Conservation (phyloP, 2,113 vertebrate genomes). For the Tetraodon nigroviridis region DNA sequence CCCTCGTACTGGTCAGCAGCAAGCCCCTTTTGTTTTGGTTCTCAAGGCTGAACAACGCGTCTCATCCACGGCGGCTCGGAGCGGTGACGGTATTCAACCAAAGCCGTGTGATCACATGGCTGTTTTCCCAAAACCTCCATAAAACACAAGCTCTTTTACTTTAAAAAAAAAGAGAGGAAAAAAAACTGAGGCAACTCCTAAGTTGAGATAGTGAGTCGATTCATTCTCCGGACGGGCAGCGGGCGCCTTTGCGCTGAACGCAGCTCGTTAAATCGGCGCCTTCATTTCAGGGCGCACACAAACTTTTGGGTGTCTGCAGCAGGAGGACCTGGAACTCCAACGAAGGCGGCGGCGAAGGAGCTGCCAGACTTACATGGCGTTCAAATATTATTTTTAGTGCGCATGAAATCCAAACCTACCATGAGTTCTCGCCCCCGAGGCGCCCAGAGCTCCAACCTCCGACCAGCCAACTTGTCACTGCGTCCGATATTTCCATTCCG, state of each 20-base stretch:
- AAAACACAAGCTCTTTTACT: neutral
- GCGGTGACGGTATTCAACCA: neutral
- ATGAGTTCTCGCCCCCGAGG: slow-evolving; percentile 37
- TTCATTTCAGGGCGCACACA: slow-evolving; percentile 25
- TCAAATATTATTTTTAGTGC: too few relatives aligned
- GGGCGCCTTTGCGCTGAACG: slow-evolving; percentile 57
- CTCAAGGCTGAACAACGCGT: slow-evolving; percentile 21
- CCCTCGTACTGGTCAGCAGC: slow-evolving; percentile 51
- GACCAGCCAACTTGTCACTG: slow-evolving; percentile 37
- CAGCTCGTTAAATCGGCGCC: slow-evolving; percentile 59
- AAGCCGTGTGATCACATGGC: neutral
- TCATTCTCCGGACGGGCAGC: slow-evolving; percentile 49
- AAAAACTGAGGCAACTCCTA: slow-evolving; percentile 30
- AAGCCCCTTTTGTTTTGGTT: slow-evolving; percentile 56
- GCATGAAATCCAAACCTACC: slow-evolving; percentile 36
- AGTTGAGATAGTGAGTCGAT: slow-evolving; percentile 56
- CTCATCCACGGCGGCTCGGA: slow-evolving; percentile 14
- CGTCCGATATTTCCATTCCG: slow-evolving; percentile 42
- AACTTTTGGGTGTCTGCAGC: slow-evolving; percentile 52
- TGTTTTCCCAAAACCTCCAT: too few relatives aligned
- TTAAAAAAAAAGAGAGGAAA: neutral
- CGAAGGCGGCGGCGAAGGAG: neutral
- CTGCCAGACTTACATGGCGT: too few relatives aligned
- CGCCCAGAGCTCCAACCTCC: slow-evolving; percentile 31
- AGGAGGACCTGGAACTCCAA: slow-evolving; percentile 23